Evolutionary conservation across 2,113 vertebrate species (phyloP).

Genomic region (Labrus mixtus): DNA sequence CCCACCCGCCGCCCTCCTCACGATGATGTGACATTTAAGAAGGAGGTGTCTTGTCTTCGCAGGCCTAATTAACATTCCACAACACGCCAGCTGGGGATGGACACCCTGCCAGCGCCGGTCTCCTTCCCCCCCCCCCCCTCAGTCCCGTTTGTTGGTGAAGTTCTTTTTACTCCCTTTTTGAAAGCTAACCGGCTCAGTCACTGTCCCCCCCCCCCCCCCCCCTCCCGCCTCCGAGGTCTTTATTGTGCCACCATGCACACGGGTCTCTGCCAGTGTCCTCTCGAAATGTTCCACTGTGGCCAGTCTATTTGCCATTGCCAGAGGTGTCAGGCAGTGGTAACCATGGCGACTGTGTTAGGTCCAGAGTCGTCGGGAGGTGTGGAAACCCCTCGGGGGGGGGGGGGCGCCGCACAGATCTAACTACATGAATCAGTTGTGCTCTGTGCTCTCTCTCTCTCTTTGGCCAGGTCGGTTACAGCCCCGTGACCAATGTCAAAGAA

Average conservation of each 20-base stretch:
- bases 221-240: slow-evolving; percentile 62
- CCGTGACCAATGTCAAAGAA: slow-evolving; percentile 30
- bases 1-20: slow-evolving; percentile 45
- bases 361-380: slow-evolving; percentile 49
- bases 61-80: slow-evolving; percentile 74
- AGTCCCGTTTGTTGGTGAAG: slow-evolving; percentile 28
- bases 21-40: slow-evolving; percentile 71
- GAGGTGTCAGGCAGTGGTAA: slow-evolving; percentile 70
- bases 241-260: slow-evolving; percentile 66
- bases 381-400: slow-evolving; percentile 20
- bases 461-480: slow-evolving; percentile 30
- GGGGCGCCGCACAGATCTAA: slow-evolving; percentile 51
- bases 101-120: slow-evolving; percentile 39
- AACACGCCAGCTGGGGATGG: slow-evolving; percentile 54
- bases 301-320: slow-evolving; percentile 62
- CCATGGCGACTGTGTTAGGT: slow-evolving; percentile 72
- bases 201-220: slow-evolving; percentile 28
- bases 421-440: slow-evolving; percentile 51
- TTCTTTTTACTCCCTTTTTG: slow-evolving; percentile 31
- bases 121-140: slow-evolving; percentile 27
- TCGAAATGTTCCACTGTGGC: slow-evolving; percentile 76
- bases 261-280: slow-evolving; percentile 64
- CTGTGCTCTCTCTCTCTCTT: slow-evolving; percentile 43
- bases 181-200: slow-evolving; percentile 21
- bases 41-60: slow-evolving; percentile 55